Evolutionary conservation across 2,888 invertebrate genomes (phyloP), one percentile per base, ranked within the genome.

Genomic region (Mactromeris polynyma): DNA sequence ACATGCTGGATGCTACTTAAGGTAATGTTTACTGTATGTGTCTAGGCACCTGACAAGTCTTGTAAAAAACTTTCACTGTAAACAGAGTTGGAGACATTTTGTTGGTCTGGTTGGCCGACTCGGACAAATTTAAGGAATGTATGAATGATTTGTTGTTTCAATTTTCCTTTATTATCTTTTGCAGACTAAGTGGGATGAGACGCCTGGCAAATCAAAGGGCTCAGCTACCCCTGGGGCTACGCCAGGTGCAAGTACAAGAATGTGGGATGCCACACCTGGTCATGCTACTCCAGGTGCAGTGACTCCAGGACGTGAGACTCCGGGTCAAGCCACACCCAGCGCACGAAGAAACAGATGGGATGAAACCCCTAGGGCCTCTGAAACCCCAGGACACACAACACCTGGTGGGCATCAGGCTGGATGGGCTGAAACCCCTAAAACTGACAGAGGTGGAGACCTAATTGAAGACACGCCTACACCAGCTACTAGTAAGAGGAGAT

Each of bases 401-500:
- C 90, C 91, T 31, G 91, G 91, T 33, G 92, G 90, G 2, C 99
- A 99, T 94, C 98, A 98, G 93, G 98, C 99, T 96, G 99, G 99
- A 0, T 99, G 99, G 99, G 99, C 99, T 26, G 99, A 99, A 97
- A 99, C 99, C 0, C 99, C 99, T 0, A 98, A 99, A 90, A 99
- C 99, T 0, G 99, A 99, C 96, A 98, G 99, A 86, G 94, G 93
- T n/a, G 95, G 95, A n/a, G 96, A 96, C 42, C 94, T 97, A 19
- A 98, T 98, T 95, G 97, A 99, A 95, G 99, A 99, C 97, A 98
- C 99, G 0, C 99, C 99, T 0, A 99, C 99, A 0, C 99, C 99
- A 0, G 98, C 99, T 51, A 98, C 98, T 0, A 98, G 99, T 84
- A 99, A 99, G 97, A 97, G 99, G 0, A 98, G 99, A 86, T 99